phyloP scores from a whole-genome alignment of 2,113 vertebrate genomes.

The Lepus europaeus region DNA sequence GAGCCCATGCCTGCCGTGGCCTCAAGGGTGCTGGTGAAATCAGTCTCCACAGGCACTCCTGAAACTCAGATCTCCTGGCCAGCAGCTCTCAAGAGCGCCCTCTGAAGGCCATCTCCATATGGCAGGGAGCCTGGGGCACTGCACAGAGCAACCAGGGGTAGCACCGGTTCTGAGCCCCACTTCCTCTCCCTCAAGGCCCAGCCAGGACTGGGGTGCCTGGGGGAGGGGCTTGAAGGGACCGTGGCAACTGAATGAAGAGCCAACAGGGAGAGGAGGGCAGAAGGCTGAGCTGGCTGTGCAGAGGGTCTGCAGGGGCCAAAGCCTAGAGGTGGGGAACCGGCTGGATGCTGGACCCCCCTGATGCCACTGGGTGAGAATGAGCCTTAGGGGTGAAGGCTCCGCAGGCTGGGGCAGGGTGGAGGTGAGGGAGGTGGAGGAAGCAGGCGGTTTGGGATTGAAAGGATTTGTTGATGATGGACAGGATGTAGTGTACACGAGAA shows the following conservation, averaged over 20 bases:
- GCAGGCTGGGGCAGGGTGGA: neutral
- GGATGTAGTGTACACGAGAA: neutral
- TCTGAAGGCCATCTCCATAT: neutral
- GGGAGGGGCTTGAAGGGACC: neutral
- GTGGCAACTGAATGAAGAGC: neutral
- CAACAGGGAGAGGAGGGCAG: neutral
- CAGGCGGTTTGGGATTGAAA: neutral
- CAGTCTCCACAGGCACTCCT: fast-evolving
- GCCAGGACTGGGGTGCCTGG: too few species aligned
- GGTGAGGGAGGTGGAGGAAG: neutral
- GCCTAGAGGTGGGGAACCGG: neutral
- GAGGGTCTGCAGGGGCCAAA: neutral
- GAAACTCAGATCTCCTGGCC: too few species aligned
- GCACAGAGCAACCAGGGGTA: neutral
- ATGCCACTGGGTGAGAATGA: neutral
- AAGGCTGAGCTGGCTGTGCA: neutral
- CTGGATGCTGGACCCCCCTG: fast-evolving
- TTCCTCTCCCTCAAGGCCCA: neutral
- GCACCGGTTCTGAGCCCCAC: neutral
- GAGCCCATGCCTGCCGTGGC: neutral
- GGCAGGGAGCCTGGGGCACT: neutral
- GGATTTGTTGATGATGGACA: neutral
- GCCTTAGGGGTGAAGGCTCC: too few species aligned
- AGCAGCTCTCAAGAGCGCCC: fast-evolving
- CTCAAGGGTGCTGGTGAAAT: too few species aligned